These are phyloP conservation scores for Drosophila bipectinata DNA, from an alignment of 1,140 invertebrate species.

Conservation along the genomic window DNA sequence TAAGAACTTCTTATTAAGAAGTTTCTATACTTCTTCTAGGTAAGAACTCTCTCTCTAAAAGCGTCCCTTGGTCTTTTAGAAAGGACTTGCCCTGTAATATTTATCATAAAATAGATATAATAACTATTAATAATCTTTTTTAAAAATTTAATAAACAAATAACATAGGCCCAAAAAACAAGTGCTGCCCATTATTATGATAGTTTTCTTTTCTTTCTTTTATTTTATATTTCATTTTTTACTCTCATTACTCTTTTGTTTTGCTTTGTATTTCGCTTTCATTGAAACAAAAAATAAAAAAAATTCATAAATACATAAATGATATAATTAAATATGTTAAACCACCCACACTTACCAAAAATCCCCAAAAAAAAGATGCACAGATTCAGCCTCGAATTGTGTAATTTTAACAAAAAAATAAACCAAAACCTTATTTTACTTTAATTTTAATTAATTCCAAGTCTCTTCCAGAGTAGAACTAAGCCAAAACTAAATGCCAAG, in stretches of 20 bases:
- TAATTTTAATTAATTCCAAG: neutral
- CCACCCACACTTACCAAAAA: constrained; percentile 7
- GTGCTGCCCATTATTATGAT: constrained; percentile 16
- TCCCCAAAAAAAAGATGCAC: constrained; percentile 6
- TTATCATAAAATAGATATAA: too few relatives aligned
- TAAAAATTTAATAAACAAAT: constrained; percentile 9
- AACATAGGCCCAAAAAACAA: neutral
- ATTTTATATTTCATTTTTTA: constrained; percentile 17
- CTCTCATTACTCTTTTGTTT: constrained; percentile 13
- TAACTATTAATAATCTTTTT: too few relatives aligned
- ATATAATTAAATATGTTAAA: constrained; percentile 33
- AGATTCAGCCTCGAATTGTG: constrained; percentile 33
- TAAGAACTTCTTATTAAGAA: too few relatives aligned
- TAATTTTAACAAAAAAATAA: constrained; percentile 19
- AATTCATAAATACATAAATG: constrained; percentile 2
- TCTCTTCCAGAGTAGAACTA: too few relatives aligned
- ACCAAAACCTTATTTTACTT: neutral
- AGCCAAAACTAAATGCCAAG: neutral
- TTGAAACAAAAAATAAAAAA: neutral
- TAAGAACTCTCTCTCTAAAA: too few relatives aligned
- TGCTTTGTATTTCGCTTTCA: constrained; percentile 20
- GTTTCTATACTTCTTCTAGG: too few relatives aligned
- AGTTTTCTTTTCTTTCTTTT: neutral
- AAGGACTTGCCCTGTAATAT: too few relatives aligned
- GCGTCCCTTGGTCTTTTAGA: too few relatives aligned